Percentiles rank a stretch among this genome's conserved stretches.
These are phyloP conservation scores for Pecten maximus DNA, from an alignment of 2,888 invertebrate species.

Conservation along the genomic window DNA sequence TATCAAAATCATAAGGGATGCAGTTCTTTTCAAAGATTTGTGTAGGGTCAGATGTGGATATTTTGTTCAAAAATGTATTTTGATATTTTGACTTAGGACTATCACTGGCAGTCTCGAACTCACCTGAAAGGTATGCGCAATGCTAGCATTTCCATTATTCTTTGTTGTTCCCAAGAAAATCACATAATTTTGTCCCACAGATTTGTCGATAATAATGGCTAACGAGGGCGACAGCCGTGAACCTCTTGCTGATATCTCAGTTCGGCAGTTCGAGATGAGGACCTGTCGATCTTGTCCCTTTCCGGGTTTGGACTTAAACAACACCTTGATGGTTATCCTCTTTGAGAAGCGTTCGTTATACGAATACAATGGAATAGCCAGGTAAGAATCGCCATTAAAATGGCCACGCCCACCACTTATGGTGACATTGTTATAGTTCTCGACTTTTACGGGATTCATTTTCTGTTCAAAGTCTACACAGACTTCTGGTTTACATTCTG, in stretches of 20 bases:
- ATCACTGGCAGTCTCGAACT: too few relatives aligned
- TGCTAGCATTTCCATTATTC: not conserved
- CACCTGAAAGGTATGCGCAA: not conserved
- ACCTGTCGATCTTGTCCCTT: constrained; percentile 5
- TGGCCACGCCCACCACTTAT: not conserved
- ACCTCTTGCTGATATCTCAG: not conserved
- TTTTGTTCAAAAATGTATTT: too few relatives aligned
- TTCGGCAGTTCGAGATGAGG: not conserved
- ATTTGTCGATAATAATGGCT: not conserved
- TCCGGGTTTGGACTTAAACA: not conserved
- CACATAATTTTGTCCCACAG: not conserved
- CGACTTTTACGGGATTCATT: not conserved
- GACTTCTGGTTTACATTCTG: constrained; percentile 11
- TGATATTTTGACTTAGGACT: too few relatives aligned
- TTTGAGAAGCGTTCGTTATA: not conserved
- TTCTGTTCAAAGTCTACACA: not conserved
- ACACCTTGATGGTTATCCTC: not conserved
- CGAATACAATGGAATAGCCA: not conserved
- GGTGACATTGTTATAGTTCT: not conserved
- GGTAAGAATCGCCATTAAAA: not conserved
- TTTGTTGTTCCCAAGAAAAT: not conserved
- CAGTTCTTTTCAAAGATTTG: too few relatives aligned
- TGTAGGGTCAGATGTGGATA: too few relatives aligned
- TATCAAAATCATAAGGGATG: too few relatives aligned
- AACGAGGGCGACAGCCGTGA: not conserved